These are phyloP conservation scores for Brienomyrus longianalis DNA, from an alignment of 2,113 vertebrate genomes.

Conservation along the genomic window DNA sequence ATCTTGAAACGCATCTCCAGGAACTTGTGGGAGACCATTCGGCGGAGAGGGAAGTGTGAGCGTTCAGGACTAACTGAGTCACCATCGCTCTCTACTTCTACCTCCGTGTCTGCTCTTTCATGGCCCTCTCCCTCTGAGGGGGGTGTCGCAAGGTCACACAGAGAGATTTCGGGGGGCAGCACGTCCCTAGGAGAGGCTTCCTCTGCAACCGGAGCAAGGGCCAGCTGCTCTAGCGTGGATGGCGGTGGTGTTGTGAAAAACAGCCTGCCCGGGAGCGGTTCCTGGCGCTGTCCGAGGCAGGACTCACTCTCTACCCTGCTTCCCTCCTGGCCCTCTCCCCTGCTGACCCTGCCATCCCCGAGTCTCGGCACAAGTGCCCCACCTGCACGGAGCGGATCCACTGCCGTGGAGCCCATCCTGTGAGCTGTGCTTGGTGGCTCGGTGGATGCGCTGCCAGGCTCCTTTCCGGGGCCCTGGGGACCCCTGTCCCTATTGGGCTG, in stretches of 20 bases:
- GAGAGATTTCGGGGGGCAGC: not conserved
- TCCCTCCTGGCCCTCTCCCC: conserved; percentile 13
- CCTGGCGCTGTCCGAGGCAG: conserved; percentile 39
- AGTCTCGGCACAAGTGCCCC: not conserved
- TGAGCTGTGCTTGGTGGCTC: not conserved
- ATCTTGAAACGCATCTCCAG: conserved; percentile 81
- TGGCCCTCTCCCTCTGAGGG: conserved; percentile 17
- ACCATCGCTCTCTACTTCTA: conserved; percentile 16
- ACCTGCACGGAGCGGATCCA: not conserved
- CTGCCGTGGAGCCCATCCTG: not conserved
- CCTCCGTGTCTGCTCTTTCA: not conserved
- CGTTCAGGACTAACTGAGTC: conserved; percentile 37
- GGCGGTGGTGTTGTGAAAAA: conserved; percentile 58
- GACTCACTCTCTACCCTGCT: not conserved
- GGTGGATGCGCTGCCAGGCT: not conserved
- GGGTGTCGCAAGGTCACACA: not conserved
- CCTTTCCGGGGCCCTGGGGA: not conserved
- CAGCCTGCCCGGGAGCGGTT: conserved; percentile 74
- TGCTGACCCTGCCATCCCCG: not conserved
- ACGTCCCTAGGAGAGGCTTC: not conserved
- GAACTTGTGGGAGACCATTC: conserved; percentile 76
- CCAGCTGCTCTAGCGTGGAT: conserved; percentile 17
- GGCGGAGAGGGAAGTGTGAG: conserved; percentile 54
- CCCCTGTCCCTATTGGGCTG: not conserved
- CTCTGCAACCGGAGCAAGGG: not conserved